These are phyloP conservation scores for Horisme vitalbata DNA, from an alignment of 2,888 invertebrate genomes.

Conservation along the genomic window DNA sequence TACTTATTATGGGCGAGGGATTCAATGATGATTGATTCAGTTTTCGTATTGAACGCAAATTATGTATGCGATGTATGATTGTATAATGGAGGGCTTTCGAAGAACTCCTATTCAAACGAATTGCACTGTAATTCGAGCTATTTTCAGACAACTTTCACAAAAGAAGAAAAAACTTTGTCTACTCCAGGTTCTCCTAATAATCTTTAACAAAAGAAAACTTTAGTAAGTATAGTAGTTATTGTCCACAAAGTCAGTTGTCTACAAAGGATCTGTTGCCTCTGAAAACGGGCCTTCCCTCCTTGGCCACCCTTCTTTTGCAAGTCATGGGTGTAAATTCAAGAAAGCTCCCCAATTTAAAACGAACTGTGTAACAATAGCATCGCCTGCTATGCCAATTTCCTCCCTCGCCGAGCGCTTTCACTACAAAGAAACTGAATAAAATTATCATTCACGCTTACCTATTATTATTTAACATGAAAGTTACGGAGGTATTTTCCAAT, in stretches of 20 bases:
- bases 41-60: slow-evolving; percentile 57
- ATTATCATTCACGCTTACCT: slow-evolving; percentile 64
- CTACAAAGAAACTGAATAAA: slow-evolving; percentile 74
- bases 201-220: slow-evolving; percentile 12
- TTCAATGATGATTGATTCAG: slow-evolving; percentile 58
- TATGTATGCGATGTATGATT: slow-evolving; percentile 43
- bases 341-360: slow-evolving; percentile 81
- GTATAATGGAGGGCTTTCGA: slow-evolving; percentile 37
- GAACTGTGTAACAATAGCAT: slow-evolving; percentile 78
- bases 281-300: slow-evolving; percentile 50
- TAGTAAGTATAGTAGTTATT: slow-evolving; percentile 3
- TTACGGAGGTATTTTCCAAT: slow-evolving; percentile 48
- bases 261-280: slow-evolving; percentile 22
- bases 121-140: slow-evolving; percentile 36
- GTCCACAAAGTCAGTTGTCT: slow-evolving; percentile 27
- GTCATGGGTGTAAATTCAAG: slow-evolving; percentile 81
- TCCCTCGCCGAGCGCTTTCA: slow-evolving; percentile 65
- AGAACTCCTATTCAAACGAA: slow-evolving; percentile 36
- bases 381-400: slow-evolving; percentile 77
- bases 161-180: no score
- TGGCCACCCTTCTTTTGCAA: slow-evolving; percentile 65
- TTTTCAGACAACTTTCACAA: no score
- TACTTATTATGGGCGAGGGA: slow-evolving; percentile 33
- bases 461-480: slow-evolving; percentile 56
- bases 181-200: no score